Base-by-base conservation (phyloP, 2,113 vertebrate species). In the Macrotis lagotis region DNA sequence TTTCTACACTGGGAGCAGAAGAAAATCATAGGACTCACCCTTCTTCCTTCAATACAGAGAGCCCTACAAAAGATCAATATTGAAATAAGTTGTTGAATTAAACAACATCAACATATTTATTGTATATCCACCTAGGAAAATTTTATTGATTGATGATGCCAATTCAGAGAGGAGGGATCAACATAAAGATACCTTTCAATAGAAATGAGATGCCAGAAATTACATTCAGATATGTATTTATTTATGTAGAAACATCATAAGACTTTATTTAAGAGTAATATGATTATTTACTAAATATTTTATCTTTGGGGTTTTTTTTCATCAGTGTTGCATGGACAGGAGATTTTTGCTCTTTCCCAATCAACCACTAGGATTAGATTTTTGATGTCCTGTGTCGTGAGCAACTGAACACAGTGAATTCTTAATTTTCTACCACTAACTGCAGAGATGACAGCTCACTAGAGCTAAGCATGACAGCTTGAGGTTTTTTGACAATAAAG, bases 401-500 rank as follows among this genome's bases (percentile, higher is more conserved):
- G 31, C 89, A 25, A 91, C 53, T 7, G 26, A n/a, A 97, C 16
- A 59, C n/a, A 12, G 53, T 91, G 90, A 96, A 92, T 3, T 52
- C 93, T 91, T 94, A 94, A 89, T 94, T 96, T 95, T 93, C 0
- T 91, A 31, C 95, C 50, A 4, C 90, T 90, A 96, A 96, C 95
- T 96, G 9, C 94, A 95, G 93, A 93, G 47, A 93, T 94, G 89
- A 88, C 94, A 93, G n/a, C 0, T 1, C 52, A 25, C 90, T 55
- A 8, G 47, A 91, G 91, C 4, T 90, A 31, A 94, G 97, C 31
- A 90, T 96, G 96, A 90, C 83, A 95, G 90, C 59, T 93, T 95
- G 91, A 48, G 11, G 50, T 31, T 97, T 97, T 93, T 50, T 96
- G 95, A 66, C 66, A 95, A 94, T 90, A 96, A 97, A 96, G 96